A percentile compares a stretch with the other conserved stretches of the same genome.
Conservation (phyloP, 1,140 invertebrate genomes). For the Dreissena rostriformis region DNA sequence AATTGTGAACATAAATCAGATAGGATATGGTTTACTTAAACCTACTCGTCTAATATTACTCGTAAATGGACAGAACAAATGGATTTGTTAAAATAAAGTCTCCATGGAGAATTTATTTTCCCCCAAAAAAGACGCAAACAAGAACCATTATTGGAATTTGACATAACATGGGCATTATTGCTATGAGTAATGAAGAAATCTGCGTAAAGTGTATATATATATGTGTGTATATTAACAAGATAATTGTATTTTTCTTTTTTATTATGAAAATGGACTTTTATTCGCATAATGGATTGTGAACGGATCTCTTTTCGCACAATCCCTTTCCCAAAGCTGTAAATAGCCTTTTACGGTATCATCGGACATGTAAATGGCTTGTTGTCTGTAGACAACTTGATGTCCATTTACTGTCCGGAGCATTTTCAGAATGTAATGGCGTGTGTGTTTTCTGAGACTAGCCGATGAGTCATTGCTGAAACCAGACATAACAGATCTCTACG, state of each 20-base stretch:
- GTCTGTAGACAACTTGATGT: too few species aligned
- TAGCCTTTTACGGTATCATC: neutral
- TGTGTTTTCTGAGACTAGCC: too few species aligned
- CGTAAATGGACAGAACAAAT: too few species aligned
- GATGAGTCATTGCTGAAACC: too few species aligned
- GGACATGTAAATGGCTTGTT: too few species aligned
- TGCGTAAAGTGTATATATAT: neutral
- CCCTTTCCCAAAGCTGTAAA: neutral
- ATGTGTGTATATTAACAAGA: neutral
- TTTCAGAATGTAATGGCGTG: too few species aligned
- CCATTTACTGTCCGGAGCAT: too few species aligned
- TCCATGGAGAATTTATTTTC: neutral
- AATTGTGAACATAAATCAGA: too few species aligned
- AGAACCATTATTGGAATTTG: neutral
- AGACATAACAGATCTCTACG: too few species aligned
- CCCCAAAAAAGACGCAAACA: constrained; percentile 31
- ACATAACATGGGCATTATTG: neutral
- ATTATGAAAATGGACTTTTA: neutral
- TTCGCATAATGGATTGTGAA: neutral
- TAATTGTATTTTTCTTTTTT: neutral
- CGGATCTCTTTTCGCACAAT: neutral
- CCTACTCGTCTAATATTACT: too few species aligned
- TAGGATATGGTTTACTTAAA: too few species aligned
- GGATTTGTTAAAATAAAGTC: too few species aligned
- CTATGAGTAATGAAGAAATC: neutral